Base-by-base conservation (phyloP, 2,797 vertebrate species). In the Lates japonicus region DNA sequence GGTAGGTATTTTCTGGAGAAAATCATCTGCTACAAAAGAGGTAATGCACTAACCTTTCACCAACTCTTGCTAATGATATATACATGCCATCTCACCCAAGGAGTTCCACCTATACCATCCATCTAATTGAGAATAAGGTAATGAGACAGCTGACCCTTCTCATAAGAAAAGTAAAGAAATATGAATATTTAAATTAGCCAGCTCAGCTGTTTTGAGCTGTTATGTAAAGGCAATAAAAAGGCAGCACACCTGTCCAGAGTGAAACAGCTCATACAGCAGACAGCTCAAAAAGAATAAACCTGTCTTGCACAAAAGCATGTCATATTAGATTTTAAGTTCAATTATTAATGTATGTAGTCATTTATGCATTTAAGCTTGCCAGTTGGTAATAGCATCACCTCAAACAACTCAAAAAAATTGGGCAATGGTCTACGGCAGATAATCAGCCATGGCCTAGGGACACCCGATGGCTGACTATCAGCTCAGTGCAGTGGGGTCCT, bases 141-240 rank as follows among this genome's bases (percentile, higher is more conserved):
- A 81, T 41, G 29, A 71, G 55, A 46, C 73, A 67, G 67, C 58
- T 74, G 68, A 76, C 46, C 13, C 58, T 51, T 78, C 60, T 68
- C 46, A 72, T 22, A 46, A 29, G 20, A n/a, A 29, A 16, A 37
- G 20, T 39, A 57, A 51, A 12, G 5, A 54, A 17, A 61, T 41
- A 16, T 17, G 42, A 55, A 64, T 41, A 63, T 51, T 58, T 82
- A 14, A 71, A 80, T 29, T 7, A 20, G 61, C 41, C 59, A 31
- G 46, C 57, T 81, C 79, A 74, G 75, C 79, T 51, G 49, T 75
- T 64, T 44, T 7, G 31, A 63, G 72, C n/a, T n/a, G 52, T 70
- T 59, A 12, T 13, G 25, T 11, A 49, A 3, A 37, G 3, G 66
- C 52, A 69, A 46, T 41, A 57, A 82, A 67, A 66, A 51, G 49